These are phyloP conservation scores for Philaenus spumarius DNA, from an alignment of 1,140 invertebrate genomes.

Conservation along the genomic window DNA sequence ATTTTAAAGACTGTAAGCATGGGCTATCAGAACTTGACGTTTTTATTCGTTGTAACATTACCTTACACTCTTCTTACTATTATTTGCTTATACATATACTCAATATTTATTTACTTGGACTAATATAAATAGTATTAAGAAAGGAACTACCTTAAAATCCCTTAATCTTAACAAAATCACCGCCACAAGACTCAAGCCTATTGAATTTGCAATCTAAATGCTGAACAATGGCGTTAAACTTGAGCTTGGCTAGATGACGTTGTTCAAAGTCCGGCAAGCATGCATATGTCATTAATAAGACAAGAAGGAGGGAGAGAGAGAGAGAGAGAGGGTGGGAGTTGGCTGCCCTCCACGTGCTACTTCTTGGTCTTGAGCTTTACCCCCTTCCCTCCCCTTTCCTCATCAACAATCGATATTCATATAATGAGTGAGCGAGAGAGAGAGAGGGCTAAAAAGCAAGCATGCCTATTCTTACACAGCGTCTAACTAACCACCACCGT, in stretches of 20 bases:
- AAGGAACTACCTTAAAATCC: too few relatives aligned
- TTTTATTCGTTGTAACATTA: too few relatives aligned
- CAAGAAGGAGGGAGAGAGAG: slow-evolving; percentile 14
- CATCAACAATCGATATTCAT: slow-evolving; percentile 23
- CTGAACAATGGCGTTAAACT: slow-evolving; percentile 6
- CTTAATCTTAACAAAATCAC: too few relatives aligned
- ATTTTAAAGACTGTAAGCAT: too few relatives aligned
- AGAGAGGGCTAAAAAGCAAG: slow-evolving; percentile 14
- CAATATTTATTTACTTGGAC: too few relatives aligned
- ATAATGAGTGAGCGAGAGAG: slow-evolving; percentile 22
- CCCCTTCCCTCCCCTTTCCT: neutral
- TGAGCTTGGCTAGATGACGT: slow-evolving; percentile 12
- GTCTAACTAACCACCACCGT: slow-evolving; percentile 17
- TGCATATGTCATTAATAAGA: slow-evolving; percentile 24
- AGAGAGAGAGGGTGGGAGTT: slow-evolving; percentile 8
- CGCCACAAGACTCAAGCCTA: too few relatives aligned
- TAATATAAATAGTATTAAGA: too few relatives aligned
- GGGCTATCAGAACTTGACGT: too few relatives aligned
- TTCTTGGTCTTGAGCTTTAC: slow-evolving; percentile 13
- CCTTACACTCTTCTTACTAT: too few relatives aligned
- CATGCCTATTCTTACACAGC: slow-evolving; percentile 19
- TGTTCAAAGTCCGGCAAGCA: slow-evolving; percentile 14
- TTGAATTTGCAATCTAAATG: too few relatives aligned
- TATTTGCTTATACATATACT: too few relatives aligned
- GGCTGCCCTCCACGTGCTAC: slow-evolving; percentile 18